phyloP scores from a whole-genome alignment of 2,113 vertebrate species.

The Periophthalmus modestus region DNA sequence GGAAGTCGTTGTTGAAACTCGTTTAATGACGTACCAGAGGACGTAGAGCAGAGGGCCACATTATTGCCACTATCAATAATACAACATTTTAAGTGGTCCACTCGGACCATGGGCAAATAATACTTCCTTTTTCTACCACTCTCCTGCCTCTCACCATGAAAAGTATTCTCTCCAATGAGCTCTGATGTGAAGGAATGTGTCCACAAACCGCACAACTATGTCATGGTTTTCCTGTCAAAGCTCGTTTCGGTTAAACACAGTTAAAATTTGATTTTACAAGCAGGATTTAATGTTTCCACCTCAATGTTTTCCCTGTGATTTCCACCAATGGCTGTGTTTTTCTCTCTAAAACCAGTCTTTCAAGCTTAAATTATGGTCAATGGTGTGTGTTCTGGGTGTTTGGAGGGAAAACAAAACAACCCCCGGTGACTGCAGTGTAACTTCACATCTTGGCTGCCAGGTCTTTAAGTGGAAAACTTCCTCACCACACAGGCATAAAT shows the following conservation, averaged over 20 bases:
- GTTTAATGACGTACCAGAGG: conserved; percentile 70
- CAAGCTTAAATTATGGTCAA: conserved; percentile 71
- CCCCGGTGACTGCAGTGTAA: conserved; percentile 54
- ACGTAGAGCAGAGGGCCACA: conserved; percentile 63
- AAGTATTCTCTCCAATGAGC: conserved; percentile 61
- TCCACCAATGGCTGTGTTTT: conserved; percentile 65
- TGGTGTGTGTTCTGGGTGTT: conserved; percentile 67
- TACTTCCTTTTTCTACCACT: conserved; percentile 69
- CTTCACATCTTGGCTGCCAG: conserved; percentile 56
- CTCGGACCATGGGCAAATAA: conserved; percentile 72
- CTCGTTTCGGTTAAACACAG: conserved; percentile 61
- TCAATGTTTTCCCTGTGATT: conserved; percentile 45
- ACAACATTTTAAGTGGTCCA: conserved; percentile 73
- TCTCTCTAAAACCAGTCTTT: conserved; percentile 63
- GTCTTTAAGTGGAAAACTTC: conserved; percentile 71
- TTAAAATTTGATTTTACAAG: conserved; percentile 68
- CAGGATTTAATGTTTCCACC: conserved; percentile 69
- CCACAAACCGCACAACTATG: conserved; percentile 61
- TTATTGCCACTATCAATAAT: conserved; percentile 76
- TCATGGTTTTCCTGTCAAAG: conserved; percentile 67
- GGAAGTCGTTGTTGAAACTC: conserved; percentile 65
- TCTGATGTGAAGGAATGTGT: conserved; percentile 62
- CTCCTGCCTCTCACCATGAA: conserved; percentile 51
- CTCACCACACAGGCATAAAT: conserved; percentile 65
- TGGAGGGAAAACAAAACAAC: conserved; percentile 68